phyloP scores from a whole-genome alignment of 2,113 vertebrate genomes.

The Microcebus griseorufus region DNA sequence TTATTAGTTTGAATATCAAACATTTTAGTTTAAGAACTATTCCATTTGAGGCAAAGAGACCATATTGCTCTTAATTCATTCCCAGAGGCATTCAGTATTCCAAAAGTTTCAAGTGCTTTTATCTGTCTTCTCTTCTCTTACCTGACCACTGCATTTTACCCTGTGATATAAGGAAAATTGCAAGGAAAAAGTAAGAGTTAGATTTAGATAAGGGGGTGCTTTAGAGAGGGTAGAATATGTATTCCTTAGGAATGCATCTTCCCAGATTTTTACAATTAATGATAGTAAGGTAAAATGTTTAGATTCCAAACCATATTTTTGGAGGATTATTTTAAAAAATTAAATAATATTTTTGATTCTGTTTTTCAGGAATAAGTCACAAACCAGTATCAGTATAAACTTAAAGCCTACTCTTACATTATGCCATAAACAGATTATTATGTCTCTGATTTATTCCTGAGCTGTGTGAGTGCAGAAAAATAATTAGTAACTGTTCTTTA shows the following conservation, averaged over 20 bases:
- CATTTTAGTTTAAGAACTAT: background rate
- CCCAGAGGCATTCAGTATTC: background rate
- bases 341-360: background rate
- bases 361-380: background rate
- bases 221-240: background rate
- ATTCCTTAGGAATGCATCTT: background rate
- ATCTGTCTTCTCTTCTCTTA: background rate
- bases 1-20: slow-evolving; percentile 1
- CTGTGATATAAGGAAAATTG: background rate
- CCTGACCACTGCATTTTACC: background rate
- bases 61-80: background rate
- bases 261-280: background rate
- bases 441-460: background rate
- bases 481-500: slow-evolving; percentile 9
- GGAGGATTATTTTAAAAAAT: background rate
- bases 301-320: background rate
- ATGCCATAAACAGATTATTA: background rate
- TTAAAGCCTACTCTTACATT: background rate
- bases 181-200: background rate
- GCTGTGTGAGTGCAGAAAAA: background rate
- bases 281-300: background rate
- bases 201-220: background rate
- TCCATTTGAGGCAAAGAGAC: background rate
- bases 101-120: background rate
- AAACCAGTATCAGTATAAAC: background rate